phyloP scores from a whole-genome alignment of 1,140 invertebrate species.

The Lamellibrachia luymesi region DNA sequence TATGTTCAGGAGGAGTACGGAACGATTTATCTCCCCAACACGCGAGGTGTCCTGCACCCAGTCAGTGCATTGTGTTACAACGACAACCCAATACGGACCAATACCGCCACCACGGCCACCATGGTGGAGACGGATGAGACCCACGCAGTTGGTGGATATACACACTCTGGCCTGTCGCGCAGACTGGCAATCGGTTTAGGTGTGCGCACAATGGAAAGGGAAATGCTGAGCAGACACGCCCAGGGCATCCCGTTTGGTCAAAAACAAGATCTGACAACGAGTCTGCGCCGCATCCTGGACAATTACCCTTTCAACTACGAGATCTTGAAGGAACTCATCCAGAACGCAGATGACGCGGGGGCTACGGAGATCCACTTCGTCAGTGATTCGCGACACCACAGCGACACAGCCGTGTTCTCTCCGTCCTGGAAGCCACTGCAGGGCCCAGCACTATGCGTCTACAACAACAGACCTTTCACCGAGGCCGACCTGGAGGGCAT shows the following conservation, averaged over 20 bases:
- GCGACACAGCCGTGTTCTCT: not conserved
- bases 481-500: conserved; percentile 43
- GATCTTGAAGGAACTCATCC: conserved; percentile 24
- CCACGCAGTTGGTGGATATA: not conserved
- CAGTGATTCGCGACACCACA: conserved; percentile 14
- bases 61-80: conserved; percentile 14
- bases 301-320: not conserved
- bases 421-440: conserved; percentile 18
- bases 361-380: conserved; percentile 48
- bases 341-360: conserved; percentile 50
- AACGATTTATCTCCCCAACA: not conserved
- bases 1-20: not conserved
- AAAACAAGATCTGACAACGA: conserved; percentile 3
- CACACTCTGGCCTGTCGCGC: not conserved
- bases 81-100: not conserved
- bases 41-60: conserved; percentile 3
- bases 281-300: not conserved
- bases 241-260: conserved; percentile 22
- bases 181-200: not conserved
- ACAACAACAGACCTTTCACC: conserved; percentile 40
- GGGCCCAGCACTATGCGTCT: conserved; percentile 38
- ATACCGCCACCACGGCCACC: not conserved
- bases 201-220: not conserved
- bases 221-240: not conserved
- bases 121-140: not conserved